A percentile compares a stretch with the other conserved stretches of the same genome.
Conservation (phyloP, 1,140 invertebrate genomes). For the Drosophila sp. region DNA sequence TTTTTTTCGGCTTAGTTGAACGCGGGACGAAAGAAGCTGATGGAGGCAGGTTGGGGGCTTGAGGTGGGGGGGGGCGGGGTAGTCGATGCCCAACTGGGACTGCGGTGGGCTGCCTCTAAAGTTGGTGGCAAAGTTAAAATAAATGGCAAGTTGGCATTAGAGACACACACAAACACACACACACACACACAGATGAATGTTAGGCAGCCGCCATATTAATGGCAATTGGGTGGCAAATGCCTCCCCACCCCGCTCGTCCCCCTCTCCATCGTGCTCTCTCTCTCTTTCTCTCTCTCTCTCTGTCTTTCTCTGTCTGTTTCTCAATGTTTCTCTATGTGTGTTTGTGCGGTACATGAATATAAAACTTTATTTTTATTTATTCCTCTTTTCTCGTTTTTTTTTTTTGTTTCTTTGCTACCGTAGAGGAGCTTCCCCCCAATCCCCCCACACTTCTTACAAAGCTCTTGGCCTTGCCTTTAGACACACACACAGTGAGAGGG, state of each 20-base stretch:
- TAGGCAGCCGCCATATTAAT: constrained; percentile 79
- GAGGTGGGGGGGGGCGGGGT: neutral
- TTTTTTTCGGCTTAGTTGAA: constrained; percentile 64
- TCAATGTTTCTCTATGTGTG: constrained; percentile 27
- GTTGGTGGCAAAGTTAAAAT: constrained; percentile 80
- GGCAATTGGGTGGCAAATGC: constrained; percentile 78
- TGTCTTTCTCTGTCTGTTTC: constrained; percentile 30
- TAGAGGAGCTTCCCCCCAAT: constrained; percentile 17
- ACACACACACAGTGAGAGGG: neutral
- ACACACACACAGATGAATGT: constrained; percentile 57
- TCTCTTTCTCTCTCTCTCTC: constrained; percentile 24
- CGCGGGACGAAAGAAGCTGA: constrained; percentile 12
- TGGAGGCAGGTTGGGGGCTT: neutral
- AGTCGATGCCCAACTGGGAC: constrained; percentile 43
- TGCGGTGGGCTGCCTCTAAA: constrained; percentile 63
- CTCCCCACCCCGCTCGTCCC: constrained; percentile 3
- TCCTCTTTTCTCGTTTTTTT: constrained; percentile 29
- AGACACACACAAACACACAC: constrained; percentile 58
- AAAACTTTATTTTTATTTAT: constrained; percentile 82
- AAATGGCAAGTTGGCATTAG: constrained; percentile 81
- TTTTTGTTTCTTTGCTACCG: constrained; percentile 41
- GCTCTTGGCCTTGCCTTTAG: constrained; percentile 3
- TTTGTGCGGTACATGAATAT: constrained; percentile 77
- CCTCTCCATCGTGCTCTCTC: neutral
- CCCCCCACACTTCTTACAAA: neutral